Percentiles rank a stretch among this genome's conserved stretches.
Conservation (phyloP, 2,888 invertebrate species). For the Cryptocheilus praepositus region DNA sequence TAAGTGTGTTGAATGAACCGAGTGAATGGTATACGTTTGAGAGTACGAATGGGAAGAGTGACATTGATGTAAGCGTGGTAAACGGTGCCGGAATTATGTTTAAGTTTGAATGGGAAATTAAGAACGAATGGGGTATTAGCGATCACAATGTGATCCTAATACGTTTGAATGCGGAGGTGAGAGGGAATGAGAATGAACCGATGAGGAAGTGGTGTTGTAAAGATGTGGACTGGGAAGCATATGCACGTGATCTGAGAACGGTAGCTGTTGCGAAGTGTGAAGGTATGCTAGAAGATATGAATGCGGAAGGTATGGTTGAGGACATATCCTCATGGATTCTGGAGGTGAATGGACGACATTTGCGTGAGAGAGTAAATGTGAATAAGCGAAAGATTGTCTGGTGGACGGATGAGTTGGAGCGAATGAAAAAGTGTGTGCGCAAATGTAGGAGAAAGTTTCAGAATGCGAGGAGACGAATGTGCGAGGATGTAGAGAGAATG, state of each 20-base stretch:
- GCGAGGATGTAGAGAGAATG: not conserved
- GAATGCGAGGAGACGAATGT: not conserved
- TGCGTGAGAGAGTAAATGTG: not conserved
- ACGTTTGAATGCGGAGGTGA: not conserved
- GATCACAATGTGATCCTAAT: constrained; percentile 16
- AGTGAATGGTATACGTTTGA: constrained; percentile 27
- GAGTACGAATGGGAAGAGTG: constrained; percentile 10
- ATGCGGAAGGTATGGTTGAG: not conserved
- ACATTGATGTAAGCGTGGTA: constrained; percentile 20
- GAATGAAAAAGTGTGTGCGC: not conserved
- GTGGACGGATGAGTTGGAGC: constrained; percentile 17
- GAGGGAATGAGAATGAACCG: not conserved
- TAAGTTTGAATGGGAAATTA: constrained; percentile 7
- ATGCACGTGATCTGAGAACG: not conserved
- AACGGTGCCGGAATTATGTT: not conserved
- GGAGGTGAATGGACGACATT: not conserved
- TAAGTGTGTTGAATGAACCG: constrained; percentile 42
- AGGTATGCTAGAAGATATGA: not conserved
- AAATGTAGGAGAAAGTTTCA: constrained; percentile 5
- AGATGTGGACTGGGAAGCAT: not conserved
- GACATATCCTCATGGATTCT: not conserved
- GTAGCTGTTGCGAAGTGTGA: not conserved
- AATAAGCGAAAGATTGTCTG: not conserved
- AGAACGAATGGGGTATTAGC: constrained; percentile 11
- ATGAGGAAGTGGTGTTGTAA: not conserved